Base-by-base conservation (phyloP, 2,113 vertebrate species). In the Ptilorrhoa leucosticta region DNA sequence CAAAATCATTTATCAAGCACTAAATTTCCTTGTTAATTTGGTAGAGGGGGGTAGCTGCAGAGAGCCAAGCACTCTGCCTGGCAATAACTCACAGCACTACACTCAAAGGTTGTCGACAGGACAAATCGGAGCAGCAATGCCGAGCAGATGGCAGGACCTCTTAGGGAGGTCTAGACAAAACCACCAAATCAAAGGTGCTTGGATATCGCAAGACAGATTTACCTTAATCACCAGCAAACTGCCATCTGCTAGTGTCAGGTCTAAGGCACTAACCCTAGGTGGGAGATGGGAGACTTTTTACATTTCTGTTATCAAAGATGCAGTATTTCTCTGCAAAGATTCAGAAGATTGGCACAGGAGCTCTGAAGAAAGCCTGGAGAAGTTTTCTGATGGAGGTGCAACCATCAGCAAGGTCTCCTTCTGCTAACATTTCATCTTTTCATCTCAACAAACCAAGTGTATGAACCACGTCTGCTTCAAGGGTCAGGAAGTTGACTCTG, bases 191-290 rank as follows among this genome's bases (percentile, higher is more conserved):
- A 40, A 93, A 86, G 87, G 89, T 58, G 48, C 61, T 28, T 54
- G 83, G 47, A 44, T 81, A 83, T 5, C 50, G 69, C 84, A 95
- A 53, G 71, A 37, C 57, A 94, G 80, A 85, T 88, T 90, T 95
- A 90, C 83, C 88, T 90, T 79, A 90, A 97, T 90, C 81, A 82
- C 40, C 37, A 85, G 60, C 76, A 89, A 68, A 64, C 20, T 84
- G 92, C 89, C 94, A 96, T 94, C 96, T 98, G 96, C 81, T 28
- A 58, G 56, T 37, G 68, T 78, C 83, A 64, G 4, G 2, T 24
- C 93, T 63, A 57, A 90, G 66, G 23, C 42, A 79, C 47, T 18
- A 31, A 35, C 10, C 31, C 51, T 19, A 18, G 72, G 20, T 13
- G 44, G 44, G 81, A 89, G 21, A 65, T 7, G 7, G 2, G 11